Evolutionary conservation across 2,797 vertebrate species (phyloP).

Genomic region (Sebastes kiyomatsui): DNA sequence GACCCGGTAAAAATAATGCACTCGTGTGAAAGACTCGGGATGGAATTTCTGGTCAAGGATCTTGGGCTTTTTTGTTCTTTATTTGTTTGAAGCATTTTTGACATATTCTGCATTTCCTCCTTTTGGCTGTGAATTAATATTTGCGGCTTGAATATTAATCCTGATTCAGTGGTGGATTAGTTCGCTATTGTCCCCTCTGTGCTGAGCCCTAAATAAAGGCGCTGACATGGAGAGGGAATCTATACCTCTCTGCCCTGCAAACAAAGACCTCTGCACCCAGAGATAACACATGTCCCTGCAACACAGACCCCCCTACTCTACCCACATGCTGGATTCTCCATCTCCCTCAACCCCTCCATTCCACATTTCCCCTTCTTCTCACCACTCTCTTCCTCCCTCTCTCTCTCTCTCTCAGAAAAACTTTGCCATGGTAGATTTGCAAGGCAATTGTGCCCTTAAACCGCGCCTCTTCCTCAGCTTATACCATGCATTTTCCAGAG

Average conservation of each 20-base stretch:
- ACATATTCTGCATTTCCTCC: constrained; percentile 82
- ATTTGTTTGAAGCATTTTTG: constrained; percentile 82
- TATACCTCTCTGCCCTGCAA: constrained; percentile 81
- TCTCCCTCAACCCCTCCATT: constrained; percentile 57
- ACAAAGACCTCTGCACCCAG: constrained; percentile 83
- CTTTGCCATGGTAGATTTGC: constrained; percentile 86
- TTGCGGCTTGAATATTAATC: constrained; percentile 92
- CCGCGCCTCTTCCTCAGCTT: constrained; percentile 78
- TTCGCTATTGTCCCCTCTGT: constrained; percentile 84
- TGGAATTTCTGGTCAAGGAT: constrained; percentile 76
- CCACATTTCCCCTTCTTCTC: constrained; percentile 47
- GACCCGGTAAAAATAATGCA: constrained; percentile 73
- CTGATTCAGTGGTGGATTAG: constrained; percentile 97
- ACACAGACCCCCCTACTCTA: constrained; percentile 69
- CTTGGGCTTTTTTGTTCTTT: constrained; percentile 72
- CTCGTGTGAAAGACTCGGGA: constrained; percentile 69
- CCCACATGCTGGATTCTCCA: constrained; percentile 65
- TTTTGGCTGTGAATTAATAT: constrained; percentile 94
- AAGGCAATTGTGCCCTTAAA: constrained; percentile 85
- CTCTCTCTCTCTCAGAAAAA: constrained; percentile 64
- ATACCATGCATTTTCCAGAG: constrained; percentile 83
- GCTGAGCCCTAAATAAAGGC: constrained; percentile 82
- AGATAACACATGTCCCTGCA: constrained; percentile 84
- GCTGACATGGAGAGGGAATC: constrained; percentile 85
- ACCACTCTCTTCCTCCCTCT: constrained; percentile 32